Evolutionary conservation across 2,113 vertebrate genomes (phyloP), one percentile per base, ranked within the genome.

Genomic region (Rhinopomastus cyanomelas): DNA sequence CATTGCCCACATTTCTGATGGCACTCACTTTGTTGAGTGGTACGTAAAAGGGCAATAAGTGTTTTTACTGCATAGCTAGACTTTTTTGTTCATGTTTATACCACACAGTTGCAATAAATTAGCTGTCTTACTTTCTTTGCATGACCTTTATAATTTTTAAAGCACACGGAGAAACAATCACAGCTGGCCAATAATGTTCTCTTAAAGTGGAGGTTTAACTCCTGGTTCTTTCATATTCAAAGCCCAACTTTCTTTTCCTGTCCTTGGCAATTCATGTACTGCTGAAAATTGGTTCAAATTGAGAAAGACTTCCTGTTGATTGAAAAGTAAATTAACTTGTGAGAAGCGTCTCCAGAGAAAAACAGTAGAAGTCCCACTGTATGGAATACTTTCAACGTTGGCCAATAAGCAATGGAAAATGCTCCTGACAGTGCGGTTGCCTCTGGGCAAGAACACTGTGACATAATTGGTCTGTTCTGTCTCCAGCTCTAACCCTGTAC

Each of bases 241-340:
- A 81, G 32, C 37, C 32, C 57, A 68, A 7, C 55, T 71, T 91
- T 8, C 18, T 81, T 62, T 55, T 25, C 30, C 17, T 39, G 51
- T 81, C 44, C 34, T 36, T 89, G 55, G 30, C 32, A 69, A 61
- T 73, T 88, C 16, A 8, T 34, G 5, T 65, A 4, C 37, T 52
- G 18, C 5, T 16, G 64, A 74, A 77, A 85, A 72, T 32, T 13
- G 42, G 22, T 85, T 88, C 8, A 27, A 73, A 51, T 65, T 46
- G 52, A 80, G 68, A 82, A 65, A 32, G 78, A 52, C n/a, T 74
- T 87, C 44, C 48, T 87, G 60, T 55, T 89, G 79, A 49, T 77
- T 64, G 73, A 62, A 62, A 87, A 82, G 29, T 64, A 51, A 64
- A 48, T 67, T 48, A 36, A n/a, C 26, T n/a, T 16, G 19, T n/a